A percentile compares a stretch with the other conserved stretches of the same genome.
phyloP scores from a whole-genome alignment of 2,888 invertebrate species.

The Herminia tarsipennalis region DNA sequence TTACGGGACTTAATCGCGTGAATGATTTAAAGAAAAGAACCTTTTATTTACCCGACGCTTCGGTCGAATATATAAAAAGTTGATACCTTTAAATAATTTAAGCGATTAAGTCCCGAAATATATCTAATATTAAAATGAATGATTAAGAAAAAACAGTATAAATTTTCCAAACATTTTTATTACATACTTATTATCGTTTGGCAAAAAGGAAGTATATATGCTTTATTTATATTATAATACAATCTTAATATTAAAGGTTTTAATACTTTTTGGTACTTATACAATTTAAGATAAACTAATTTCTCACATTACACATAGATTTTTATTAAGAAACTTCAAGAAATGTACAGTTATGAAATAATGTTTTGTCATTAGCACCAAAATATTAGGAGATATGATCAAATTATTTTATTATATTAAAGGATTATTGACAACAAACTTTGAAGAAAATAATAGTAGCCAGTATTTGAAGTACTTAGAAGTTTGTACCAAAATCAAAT shows the following conservation, averaged over 20 bases:
- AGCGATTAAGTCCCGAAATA: too few species aligned
- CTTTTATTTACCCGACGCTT: too few species aligned
- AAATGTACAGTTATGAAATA: conserved; percentile 47
- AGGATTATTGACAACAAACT: conserved; percentile 13
- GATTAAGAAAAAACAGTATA: conserved; percentile 17
- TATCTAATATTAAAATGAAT: background rate
- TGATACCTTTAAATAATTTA: too few species aligned
- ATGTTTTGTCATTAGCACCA: conserved; percentile 71
- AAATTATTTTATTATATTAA: conserved; percentile 32
- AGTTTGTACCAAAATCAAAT: background rate
- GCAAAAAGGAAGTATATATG: conserved; percentile 77
- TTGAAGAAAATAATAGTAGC: background rate
- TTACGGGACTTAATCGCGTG: too few species aligned
- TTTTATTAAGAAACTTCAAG: conserved; percentile 29
- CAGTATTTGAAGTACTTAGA: background rate
- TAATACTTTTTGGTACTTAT: conserved; percentile 84
- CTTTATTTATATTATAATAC: conserved; percentile 60
- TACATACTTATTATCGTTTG: conserved; percentile 76
- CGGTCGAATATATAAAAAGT: too few species aligned
- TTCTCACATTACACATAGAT: conserved; percentile 36
- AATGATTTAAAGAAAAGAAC: too few species aligned
- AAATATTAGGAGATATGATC: conserved; percentile 67
- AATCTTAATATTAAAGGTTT: conserved; percentile 56
- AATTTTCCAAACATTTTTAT: conserved; percentile 70
- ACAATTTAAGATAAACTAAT: conserved; percentile 56